Evolutionary conservation across 1,140 invertebrate genomes (phyloP), one percentile per base, ranked within the genome.

Genomic region (Cherax quadricarinatus): DNA sequence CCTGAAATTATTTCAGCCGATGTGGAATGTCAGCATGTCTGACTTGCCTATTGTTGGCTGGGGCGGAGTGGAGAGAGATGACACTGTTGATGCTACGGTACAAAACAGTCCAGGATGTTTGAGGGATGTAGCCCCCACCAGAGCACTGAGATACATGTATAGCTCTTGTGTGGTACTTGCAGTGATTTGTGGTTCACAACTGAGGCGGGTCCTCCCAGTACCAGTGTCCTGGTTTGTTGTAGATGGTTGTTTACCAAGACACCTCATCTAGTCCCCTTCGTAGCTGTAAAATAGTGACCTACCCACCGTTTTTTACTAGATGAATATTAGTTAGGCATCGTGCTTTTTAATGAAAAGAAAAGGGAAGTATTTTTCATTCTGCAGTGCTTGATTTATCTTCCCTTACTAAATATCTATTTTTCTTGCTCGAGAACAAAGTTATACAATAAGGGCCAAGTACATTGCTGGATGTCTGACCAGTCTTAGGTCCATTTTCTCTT

Each of bases 371-470:
- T 91, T 91, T 86, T 86, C 84, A 91, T 91, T 91, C 90, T 86
- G 90, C 90, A 91, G 85, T 91, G 90, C 90, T 91, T 91, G 90
- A 91, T 91, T 87, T 30, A 91, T 91, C 90, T 91, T 91, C 90
- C 90, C 90, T 80, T 86, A 86, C 84, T 86, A 90, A 91, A 91
- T 91, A 91, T 91, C 90, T 91, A 91, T 91, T 91, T 91, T 91
- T 91, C 84, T 91, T 91, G 90, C 90, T 86, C 51, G 90, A 91
- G 85, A 91, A 87, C 78, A 86, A 86, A 86, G 85, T 62, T 86
- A 86, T 81, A 91, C 70, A 79, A 86, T 81, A 86, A 91, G 90
- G 90, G 73, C 90, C 84, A 91, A 41, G 84, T 80, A 87, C 78
- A 91, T 91, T 87, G 83, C 90, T 87, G 90, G 84, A 91, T 66